These are phyloP conservation scores for Oceanodroma leucorhoa DNA, from an alignment of 2,797 vertebrate genomes.

Conservation along the genomic window DNA sequence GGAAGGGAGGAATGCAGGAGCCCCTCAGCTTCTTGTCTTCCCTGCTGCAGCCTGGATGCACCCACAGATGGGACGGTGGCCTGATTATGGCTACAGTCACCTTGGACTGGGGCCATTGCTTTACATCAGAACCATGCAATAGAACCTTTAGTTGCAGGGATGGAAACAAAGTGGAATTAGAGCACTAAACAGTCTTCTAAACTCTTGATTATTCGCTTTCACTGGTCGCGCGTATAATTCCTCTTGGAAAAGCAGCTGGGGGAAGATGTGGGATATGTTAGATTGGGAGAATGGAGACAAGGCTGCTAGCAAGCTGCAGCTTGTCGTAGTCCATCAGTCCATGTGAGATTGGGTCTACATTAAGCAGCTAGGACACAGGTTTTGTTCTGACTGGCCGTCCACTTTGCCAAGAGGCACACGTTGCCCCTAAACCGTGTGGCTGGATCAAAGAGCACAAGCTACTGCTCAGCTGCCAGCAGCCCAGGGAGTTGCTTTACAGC, in stretches of 20 bases:
- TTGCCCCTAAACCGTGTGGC: fast-evolving
- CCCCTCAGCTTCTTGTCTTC: background rate
- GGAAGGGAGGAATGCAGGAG: background rate
- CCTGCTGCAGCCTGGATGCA: background rate
- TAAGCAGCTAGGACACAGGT: background rate
- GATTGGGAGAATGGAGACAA: background rate
- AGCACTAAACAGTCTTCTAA: background rate
- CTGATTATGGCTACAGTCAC: background rate
- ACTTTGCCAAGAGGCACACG: background rate
- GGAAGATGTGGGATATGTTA: background rate
- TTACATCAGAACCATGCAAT: background rate
- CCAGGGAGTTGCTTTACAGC: background rate
- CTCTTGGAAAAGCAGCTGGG: background rate
- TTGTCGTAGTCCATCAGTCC: background rate
- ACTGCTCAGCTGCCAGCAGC: background rate
- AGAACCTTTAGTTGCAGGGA: background rate
- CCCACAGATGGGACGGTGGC: background rate
- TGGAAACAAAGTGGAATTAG: background rate
- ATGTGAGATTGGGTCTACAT: fast-evolving
- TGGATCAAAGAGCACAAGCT: background rate
- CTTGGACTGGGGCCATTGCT: background rate
- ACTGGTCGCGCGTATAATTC: background rate
- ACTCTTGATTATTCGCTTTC: background rate
- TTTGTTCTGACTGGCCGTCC: background rate
- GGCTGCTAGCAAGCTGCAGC: background rate